Base-by-base conservation (phyloP, 2,888 invertebrate species). In the Xylota sylvarum region DNA sequence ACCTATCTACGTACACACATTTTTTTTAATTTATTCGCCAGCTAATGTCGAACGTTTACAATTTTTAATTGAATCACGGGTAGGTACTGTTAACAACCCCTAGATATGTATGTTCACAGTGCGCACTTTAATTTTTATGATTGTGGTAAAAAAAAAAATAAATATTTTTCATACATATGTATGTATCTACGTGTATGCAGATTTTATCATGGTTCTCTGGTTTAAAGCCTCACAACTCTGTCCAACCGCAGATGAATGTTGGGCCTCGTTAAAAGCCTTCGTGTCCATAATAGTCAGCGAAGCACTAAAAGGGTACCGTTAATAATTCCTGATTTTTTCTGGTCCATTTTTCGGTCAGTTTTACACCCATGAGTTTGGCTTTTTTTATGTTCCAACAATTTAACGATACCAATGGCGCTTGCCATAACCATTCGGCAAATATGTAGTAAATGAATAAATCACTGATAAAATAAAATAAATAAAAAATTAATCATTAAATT, bases 401-500 rank as follows among this genome's bases (percentile, higher is more conserved):
- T 78, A 77, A 73, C 65, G 60, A 43, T 67, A 78, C 65, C 78
- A 78, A 60, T 37, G 73, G 43, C 55, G 60, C 60, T 78, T 60
- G 60, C 67, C 56, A 83, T 78, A 83, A 78, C 64, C 83, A 78
- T 78, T 78, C 72, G 56, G 67, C 73, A 78, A 78, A 83, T 84
- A 79, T 76, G 69, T 74, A 74, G 64, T 74, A 84, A 84, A 80
- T 84, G 74, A 74, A 84, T 84, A 84, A 84, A 84, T 84, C 84
- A 84, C 74, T 80, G 74, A 84, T 80, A 79, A 80, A 84, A 84
- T 84, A 79, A 79, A 73, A 76, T 70, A 79, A 84, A 74, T 86
- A 78, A 82, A 86, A 82, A 82, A 86, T 85, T 78, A 86, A 82
- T 86, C 86, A 82, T 86, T 81, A 82, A 82, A 82, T 82, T 73